Conservation (phyloP, 2,888 invertebrate species). For the Sepioteuthis lessoniana region DNA sequence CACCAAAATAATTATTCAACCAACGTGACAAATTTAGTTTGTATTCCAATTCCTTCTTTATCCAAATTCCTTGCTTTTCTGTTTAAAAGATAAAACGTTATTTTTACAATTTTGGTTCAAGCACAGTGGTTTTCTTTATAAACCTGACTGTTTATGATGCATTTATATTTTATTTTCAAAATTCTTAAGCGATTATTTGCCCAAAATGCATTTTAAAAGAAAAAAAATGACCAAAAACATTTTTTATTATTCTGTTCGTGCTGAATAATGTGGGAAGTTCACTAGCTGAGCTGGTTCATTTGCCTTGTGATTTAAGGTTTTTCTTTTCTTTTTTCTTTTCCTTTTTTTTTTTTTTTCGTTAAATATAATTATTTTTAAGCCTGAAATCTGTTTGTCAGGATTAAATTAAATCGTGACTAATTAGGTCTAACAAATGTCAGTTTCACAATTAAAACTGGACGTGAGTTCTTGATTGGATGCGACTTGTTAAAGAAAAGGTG, state of each 20-base stretch:
- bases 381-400: conserved; percentile 3
- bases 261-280: background rate
- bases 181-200: background rate
- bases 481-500: background rate
- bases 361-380: background rate
- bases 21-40: background rate
- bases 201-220: background rate
- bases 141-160: background rate
- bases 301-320: background rate
- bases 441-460: conserved; percentile 6
- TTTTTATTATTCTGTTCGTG: background rate
- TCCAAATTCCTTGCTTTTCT: background rate
- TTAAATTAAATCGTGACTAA: conserved; percentile 11
- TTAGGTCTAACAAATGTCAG: conserved; percentile 33
- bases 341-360: background rate
- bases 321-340: background rate
- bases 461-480: background rate
- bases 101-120: background rate
- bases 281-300: background rate
- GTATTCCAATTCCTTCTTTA: background rate
- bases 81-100: background rate
- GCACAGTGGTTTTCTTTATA: background rate
- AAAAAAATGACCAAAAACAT: background rate
- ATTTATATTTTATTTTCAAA: background rate
- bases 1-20: background rate